Base-by-base conservation (phyloP, 2,888 invertebrate genomes). In the Amphimallon solstitiale region DNA sequence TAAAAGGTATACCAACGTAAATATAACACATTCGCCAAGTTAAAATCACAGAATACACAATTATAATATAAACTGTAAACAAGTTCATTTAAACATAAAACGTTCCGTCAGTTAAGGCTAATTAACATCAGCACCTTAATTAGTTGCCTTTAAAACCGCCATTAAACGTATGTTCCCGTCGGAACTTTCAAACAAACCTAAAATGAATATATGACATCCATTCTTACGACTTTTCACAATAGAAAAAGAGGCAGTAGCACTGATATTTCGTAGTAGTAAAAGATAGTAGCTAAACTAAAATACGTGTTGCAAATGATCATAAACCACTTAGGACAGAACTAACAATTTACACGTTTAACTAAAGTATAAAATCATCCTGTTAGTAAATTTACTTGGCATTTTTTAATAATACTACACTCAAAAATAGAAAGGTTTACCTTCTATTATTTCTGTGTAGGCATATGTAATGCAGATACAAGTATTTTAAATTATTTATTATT, bases 91-190 rank as follows among this genome's bases (percentile, higher is more conserved):
- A 64, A 54, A 64, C 64, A 56, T 64, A 45, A 64, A 64, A 64
- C 64, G 64, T 64, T 54, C 64, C 71, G 72, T 66, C 72, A 68
- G 64, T 70, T 70, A 72, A 64, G 66, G 38, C 61, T 71, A 71
- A 73, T 73, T 73, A 73, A 70, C 72, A 67, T 63, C 56, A 59
- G 37, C 63, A 68, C 70, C 68, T 72, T 70, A 72, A 72, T 72
- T 71, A 70, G 69, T 63, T 62, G 63, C 64, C 65, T 71, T 70
- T 70, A 70, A 62, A 69, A 69, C 69, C 64, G 64, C 54, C 67
- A 51, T 52, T 46, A 59, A 38, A 23, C 65, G 35, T 68, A 63
- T 59, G 54, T 62, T 54, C 48, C 65, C 63, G 63, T 59, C 63
- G 66, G 66, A 68, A 64, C 70, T 66, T 66, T 70, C 64, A 70